A percentile compares a stretch with the other conserved stretches of the same genome.
Evolutionary conservation across 2,113 vertebrate genomes (phyloP).

Genomic region (Cranoglanis bouderius): DNA sequence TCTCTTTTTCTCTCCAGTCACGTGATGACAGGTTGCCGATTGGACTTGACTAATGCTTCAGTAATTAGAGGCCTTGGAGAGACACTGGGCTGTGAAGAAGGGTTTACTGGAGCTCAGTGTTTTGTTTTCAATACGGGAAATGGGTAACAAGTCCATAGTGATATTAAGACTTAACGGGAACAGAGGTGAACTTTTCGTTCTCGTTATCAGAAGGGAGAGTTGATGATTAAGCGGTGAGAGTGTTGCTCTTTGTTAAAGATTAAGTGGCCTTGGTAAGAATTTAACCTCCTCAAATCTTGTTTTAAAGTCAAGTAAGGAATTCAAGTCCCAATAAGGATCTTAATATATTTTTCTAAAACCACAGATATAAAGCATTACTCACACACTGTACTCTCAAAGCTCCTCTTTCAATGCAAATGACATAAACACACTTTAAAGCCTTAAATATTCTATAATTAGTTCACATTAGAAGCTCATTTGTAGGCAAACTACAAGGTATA

Average conservation of each 20-base stretch:
- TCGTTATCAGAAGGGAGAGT: not conserved
- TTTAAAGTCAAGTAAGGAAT: not conserved
- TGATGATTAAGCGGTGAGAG: conserved; percentile 22
- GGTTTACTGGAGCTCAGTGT: conserved; percentile 27
- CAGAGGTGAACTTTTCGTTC: not conserved
- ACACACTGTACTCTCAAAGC: not conserved
- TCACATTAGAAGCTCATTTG: not conserved
- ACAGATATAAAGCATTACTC: not conserved
- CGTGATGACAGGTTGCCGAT: conserved; percentile 49
- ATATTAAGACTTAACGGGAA: not conserved
- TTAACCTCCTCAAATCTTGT: not conserved
- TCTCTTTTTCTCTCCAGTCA: conserved; percentile 35
- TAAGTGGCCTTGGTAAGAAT: conserved; percentile 2
- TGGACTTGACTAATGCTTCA: conserved; percentile 39
- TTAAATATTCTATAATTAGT: not conserved
- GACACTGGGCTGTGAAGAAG: conserved; percentile 17
- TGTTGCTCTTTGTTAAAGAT: not conserved
- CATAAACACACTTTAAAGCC: not conserved
- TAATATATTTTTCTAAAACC: not conserved
- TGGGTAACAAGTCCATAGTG: conserved; percentile 8
- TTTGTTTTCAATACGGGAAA: conserved; percentile 39
- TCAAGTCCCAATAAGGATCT: not conserved
- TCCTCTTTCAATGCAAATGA: not conserved
- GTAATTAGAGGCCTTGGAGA: conserved; percentile 47
- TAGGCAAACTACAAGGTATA: not conserved